Conservation (phyloP, 2,113 vertebrate species). For the Psilopogon haemacephalus region DNA sequence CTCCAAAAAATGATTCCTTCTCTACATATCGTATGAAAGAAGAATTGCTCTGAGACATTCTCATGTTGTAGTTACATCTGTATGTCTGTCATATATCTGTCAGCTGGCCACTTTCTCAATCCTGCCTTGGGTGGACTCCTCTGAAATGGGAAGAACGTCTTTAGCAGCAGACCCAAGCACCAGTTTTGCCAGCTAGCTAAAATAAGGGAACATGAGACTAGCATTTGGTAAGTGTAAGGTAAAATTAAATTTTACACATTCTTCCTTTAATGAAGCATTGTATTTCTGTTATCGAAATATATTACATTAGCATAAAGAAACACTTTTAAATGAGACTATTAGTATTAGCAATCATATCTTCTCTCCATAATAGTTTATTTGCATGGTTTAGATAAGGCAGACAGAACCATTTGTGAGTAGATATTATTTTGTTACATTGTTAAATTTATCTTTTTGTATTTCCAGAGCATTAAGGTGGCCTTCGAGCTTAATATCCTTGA, state of each 20-base stretch:
- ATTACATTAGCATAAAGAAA: slow-evolving; percentile 25
- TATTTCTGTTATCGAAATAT: not conserved
- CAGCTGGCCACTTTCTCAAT: not conserved
- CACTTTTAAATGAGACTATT: not conserved
- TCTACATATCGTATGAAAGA: not conserved
- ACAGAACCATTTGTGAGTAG: not conserved
- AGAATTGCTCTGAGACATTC: not conserved
- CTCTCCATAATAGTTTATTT: slow-evolving; percentile 4
- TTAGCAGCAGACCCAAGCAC: not conserved
- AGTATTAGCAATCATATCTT: not conserved
- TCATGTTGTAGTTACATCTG: not conserved
- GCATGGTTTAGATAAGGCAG: not conserved
- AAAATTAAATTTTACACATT: slow-evolving; percentile 42
- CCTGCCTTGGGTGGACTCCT: not conserved
- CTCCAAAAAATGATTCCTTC: not conserved
- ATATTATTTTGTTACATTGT: not conserved
- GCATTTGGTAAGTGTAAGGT: not conserved
- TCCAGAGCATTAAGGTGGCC: not conserved
- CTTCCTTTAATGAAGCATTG: slow-evolving; percentile 9
- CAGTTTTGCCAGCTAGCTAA: slow-evolving; percentile 26
- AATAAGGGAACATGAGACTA: slow-evolving; percentile 3
- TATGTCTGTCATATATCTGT: not conserved
- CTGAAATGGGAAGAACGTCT: not conserved
- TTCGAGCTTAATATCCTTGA: not conserved
- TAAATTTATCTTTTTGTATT: not conserved